Base-by-base conservation (phyloP, 37 sponge, comb jelly and placozoan species). In the Theonella swinhoei region DNA sequence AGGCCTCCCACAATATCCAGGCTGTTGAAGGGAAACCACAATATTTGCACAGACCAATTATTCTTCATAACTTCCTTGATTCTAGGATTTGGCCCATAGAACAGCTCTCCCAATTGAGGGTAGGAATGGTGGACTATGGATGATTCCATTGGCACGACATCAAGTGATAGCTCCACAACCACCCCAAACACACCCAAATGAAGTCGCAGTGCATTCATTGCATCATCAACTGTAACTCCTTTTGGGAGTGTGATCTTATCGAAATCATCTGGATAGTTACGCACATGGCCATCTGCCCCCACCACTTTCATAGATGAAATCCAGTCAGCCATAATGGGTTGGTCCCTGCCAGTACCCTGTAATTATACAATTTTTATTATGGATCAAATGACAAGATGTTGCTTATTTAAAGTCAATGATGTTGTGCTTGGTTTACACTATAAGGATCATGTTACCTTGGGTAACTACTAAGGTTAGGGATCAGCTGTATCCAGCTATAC, bases 161-260 rank as follows among this genome's bases (percentile, higher is more conserved):
- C 71, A 7, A 82, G 40, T 4, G 74, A 71, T 58, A 63, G 30
- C 40, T 82, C 82, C 24, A 72, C 74, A 17, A 82, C 39, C 28
- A 71, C 82, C 24, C 82, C 82, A 19, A 82, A 82, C 35, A 82
- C 68, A 67, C 82, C 82, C 32, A 82, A 37, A 47, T 47, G 54
- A 19, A 47, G 11, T 47, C 54, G 54, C 54, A 72, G 32, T 17
- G 73, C 73, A 31, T 72, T 82, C 74, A 82, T 35, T 9, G 24
- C 64, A 24, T 78, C 78, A 19, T 70, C 64, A 4, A 40, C 73
- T 20, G 38, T 59, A 24, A 26, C 54, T 14, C 54, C 54, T 14
- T 47, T 47, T 47, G 54, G 54, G 54, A 47, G 54, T 47, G 7
- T 47, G 14, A 47, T 14, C 14, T 14, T 14, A 17, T 47, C 14